Base-by-base conservation (phyloP, 2,888 invertebrate species). In the Pseudococcus jackbeardsleyi region DNA sequence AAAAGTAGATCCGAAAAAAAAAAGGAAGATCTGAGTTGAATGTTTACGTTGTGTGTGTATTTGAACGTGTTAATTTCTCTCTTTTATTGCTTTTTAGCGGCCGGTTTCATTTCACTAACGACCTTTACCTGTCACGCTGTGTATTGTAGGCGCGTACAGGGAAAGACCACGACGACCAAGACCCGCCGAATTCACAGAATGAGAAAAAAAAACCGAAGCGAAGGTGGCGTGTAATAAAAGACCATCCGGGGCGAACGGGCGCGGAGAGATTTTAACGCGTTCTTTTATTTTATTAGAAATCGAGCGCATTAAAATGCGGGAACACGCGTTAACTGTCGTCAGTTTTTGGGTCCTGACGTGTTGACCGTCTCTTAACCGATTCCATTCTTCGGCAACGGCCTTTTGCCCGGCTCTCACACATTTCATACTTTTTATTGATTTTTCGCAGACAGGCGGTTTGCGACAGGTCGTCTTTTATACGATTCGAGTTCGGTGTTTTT, bases 291-390 rank as follows among this genome's bases (percentile, higher is more conserved):
- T 77, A 77, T 77, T 77, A 77, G 77, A 77, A 77, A 77, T 77
- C 77, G 77, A 77, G 77, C 33, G 77, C 77, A 77, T 85, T 54
- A 54, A 85, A 85, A 85, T 85, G 54, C 85, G 85, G 48, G 54
- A 85, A 85, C 54, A 85, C 85, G 59, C 85, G 54, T 85, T 59
- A 22, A 54, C 85, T 59, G 59, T 85, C 85, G 50, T 54, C 50
- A 59, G 26, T 50, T 59, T 85, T 85, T 54, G 26, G 54, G n/a
- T 85, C 59, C 50, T 85, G 85, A 85, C 85, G 85, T 39, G 85
- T 59, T 85, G 85, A 77, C 77, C 77, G 42, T 42, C 39, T 77
- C 77, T 77, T 39, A 77, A 77, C 77, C 77, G 77, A 77, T 77
- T 77, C 42, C 77, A 39, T 77, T 39, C 77, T 77, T 77, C 77